Percentiles rank a stretch among this genome's conserved stretches.
phyloP scores from a whole-genome alignment of 1,140 invertebrate genomes.

The Zaprionus davidi region DNA sequence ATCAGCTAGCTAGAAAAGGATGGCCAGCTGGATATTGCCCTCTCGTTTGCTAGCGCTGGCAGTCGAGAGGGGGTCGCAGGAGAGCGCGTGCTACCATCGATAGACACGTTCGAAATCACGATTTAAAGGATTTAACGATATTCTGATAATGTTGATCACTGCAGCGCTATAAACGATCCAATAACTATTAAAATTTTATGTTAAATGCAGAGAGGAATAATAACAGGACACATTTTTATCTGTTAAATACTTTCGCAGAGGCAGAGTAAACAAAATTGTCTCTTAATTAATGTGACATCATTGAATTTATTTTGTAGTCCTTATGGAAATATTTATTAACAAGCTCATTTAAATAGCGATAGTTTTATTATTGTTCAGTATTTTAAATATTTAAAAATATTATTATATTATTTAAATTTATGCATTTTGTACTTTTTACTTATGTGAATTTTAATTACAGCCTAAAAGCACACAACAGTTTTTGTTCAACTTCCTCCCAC shows the following conservation, averaged over 20 bases:
- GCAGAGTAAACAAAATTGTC: neutral
- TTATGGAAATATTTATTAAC: neutral
- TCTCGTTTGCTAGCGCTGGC: neutral
- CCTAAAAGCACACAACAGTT: neutral
- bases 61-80: no score
- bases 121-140: neutral
- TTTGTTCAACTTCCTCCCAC: neutral
- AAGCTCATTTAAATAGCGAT: neutral
- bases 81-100: neutral
- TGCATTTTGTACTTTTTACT: rapidly evolving
- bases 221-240: no score
- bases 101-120: constrained; percentile 5
- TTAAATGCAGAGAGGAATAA: neutral
- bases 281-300: no score
- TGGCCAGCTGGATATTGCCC: neutral
- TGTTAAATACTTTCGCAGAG: neutral
- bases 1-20: neutral
- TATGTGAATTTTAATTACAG: neutral
- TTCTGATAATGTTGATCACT: neutral
- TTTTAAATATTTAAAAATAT: neutral
- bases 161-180: neutral
- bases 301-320: neutral
- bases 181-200: neutral
- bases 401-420: no score
- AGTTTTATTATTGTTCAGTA: neutral